Percentiles rank a stretch among this genome's conserved stretches.
These are phyloP conservation scores for Strix uralensis DNA, from an alignment of 2,113 vertebrate genomes.

Conservation along the genomic window DNA sequence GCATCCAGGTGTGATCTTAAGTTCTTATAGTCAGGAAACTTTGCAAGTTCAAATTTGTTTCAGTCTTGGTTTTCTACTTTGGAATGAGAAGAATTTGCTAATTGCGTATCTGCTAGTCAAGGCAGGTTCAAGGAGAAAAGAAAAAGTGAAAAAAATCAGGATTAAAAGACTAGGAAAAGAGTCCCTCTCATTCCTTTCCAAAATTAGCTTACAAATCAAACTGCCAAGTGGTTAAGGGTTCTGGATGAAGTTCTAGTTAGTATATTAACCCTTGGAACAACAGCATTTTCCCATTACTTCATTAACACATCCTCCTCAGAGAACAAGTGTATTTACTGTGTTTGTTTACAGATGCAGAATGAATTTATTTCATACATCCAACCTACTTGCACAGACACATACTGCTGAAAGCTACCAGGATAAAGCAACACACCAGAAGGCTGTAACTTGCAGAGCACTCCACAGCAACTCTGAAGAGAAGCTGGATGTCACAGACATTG, in stretches of 20 bases:
- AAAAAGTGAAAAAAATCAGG: not conserved
- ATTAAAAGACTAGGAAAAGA: not conserved
- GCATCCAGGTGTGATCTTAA: conserved; percentile 39
- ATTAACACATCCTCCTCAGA: not conserved
- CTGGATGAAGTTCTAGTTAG: not conserved
- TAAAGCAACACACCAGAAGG: not conserved
- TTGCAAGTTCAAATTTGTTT: conserved; percentile 62
- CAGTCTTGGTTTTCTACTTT: conserved; percentile 32
- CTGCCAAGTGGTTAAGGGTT: not conserved
- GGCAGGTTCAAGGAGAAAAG: conserved; percentile 34
- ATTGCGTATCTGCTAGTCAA: conserved; percentile 52
- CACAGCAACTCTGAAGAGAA: not conserved
- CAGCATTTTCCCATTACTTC: not conserved
- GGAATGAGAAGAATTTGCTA: conserved; percentile 58
- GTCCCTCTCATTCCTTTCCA: not conserved
- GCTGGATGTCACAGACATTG: not conserved
- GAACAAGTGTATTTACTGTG: not conserved
- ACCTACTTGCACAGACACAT: conserved; percentile 14
- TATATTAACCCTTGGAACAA: not conserved
- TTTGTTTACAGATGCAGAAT: not conserved
- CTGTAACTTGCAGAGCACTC: not conserved
- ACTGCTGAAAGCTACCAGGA: not conserved
- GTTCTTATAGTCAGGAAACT: conserved; percentile 33
- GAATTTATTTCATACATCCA: not conserved
- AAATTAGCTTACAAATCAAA: not conserved